These are phyloP conservation scores for Hydrochoerus hydrochaeris DNA, from an alignment of 2,113 vertebrate species.

Conservation along the genomic window DNA sequence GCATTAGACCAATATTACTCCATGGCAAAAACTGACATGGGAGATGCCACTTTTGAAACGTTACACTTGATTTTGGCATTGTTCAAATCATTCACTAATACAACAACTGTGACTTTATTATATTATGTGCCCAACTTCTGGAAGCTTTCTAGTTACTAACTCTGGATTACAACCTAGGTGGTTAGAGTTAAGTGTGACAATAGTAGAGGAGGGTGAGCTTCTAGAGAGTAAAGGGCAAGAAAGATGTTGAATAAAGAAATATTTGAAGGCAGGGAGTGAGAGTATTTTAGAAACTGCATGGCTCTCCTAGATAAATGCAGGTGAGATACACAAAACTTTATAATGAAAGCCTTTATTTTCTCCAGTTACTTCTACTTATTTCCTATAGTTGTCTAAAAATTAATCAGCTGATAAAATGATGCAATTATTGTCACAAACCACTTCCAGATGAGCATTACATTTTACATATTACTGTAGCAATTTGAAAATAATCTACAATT, in stretches of 20 bases:
- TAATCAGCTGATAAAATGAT: slow-evolving; percentile 48
- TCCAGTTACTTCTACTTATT: slow-evolving; percentile 38
- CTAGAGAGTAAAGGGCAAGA: background rate
- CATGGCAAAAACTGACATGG: background rate
- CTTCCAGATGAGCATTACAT: background rate
- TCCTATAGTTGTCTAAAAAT: background rate
- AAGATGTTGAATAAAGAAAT: background rate
- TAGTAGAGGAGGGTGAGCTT: background rate
- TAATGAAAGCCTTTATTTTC: slow-evolving; percentile 24
- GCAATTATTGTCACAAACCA: slow-evolving; percentile 9
- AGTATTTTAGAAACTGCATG: background rate
- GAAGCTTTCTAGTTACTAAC: background rate
- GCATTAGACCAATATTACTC: background rate
- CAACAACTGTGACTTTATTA: background rate
- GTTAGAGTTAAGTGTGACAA: background rate
- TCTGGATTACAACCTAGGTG: background rate
- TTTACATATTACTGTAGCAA: slow-evolving; percentile 36
- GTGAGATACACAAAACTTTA: background rate
- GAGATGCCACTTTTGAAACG: background rate
- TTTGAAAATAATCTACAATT: slow-evolving; percentile 49
- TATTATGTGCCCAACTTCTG: background rate
- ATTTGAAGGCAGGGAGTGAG: background rate
- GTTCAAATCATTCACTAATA: background rate
- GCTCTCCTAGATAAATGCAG: background rate
- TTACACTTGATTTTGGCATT: background rate